Evolutionary conservation across 2,797 vertebrate species (phyloP), one percentile per base, ranked within the genome.

Genomic region (Clamator glandarius): DNA sequence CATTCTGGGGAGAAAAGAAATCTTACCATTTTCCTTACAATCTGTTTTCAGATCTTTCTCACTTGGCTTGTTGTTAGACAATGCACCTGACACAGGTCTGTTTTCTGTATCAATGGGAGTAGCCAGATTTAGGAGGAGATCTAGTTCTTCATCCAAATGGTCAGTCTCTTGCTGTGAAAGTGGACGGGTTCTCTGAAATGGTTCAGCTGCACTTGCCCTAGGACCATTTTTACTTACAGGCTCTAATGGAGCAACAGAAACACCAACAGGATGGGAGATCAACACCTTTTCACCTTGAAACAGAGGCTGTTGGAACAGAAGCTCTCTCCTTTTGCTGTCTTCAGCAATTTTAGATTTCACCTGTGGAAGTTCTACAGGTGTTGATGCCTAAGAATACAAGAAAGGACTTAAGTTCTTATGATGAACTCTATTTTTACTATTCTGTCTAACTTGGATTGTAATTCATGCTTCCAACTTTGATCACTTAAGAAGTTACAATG

Each of bases 41-140:
- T 70, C 82, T 24, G 12, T 51, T 68, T 95, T 81, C 82, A 69
- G 17, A 8, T 96, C 93, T 42, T 94, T 55, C 76, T 96, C 89
- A 29, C 80, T 54, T 46, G 82, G 20, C 58, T n/a, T 5, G 44
- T 46, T 86, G 66, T 42, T 59, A 39, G 84, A 58, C 15, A 76
- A 72, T 50, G 94, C 73, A 28, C 31, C 72, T 59, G 80, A 41
- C n/a, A 8, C 28, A 77, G 81, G 12, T 67, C 50, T 36, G 26
- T 69, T 74, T 84, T 68, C 91, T 55, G 77, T 89, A 80, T 50
- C 89, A 20, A 91, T 24, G 2, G 98, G 97, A 21, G 97, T 98
- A 86, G 99, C 98, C 91, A 99, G 96, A 92, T 93, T 96, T 41
- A 99, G 98, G 79, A 99, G 98, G 93, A 97, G 96, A 91, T 99